Evolutionary conservation across 2,888 invertebrate species (phyloP), one percentile per base, ranked within the genome.

Genomic region (Leptothorax acervorum): DNA sequence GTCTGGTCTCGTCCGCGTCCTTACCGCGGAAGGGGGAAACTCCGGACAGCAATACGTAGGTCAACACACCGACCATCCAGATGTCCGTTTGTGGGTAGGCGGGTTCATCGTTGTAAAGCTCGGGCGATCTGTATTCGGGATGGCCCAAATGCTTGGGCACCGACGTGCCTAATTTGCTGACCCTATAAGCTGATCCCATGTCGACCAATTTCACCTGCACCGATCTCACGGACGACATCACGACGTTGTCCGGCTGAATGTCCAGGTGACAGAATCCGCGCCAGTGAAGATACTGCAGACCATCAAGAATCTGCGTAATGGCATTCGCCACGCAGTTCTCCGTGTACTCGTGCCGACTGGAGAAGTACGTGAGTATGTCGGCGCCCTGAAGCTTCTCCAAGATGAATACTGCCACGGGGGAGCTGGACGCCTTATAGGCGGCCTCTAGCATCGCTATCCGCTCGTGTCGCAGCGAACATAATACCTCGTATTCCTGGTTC

Each of bases 231-330:
- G 97, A 97, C 1, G 97, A 97, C 97, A 99, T 98, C 3, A 99
- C 98, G 39, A 99, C 96, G 95, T 99, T 99, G 93, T 99, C 99
- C 0, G 99, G 99, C 95, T 99, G 98, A 71, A 99, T 95, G 94
- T 99, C 98, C 86, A 99, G 95, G 94, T 99, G 98, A 90, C 98
- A 97, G 90, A 97, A 97, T 3, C 99, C 99, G 92, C 98, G 96
- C 98, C 99, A 99, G 95, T 99, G 99, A 60, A 99, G 95, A 95
- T 99, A 99, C 95, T 99, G 99, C 0, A 99, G 95, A 0, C 97
- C 99, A 93, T 99, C 98, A 82, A 99, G 95, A 0, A 98, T 95
- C 95, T 99, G 99, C 3, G 97, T 96, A 62, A 99, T 96, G 39
- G 99, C 97, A 1, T 97, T 97, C 0, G 98, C 97, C 0, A 99